Base-by-base conservation (phyloP, 2,888 invertebrate genomes). In the Colletes collaris region DNA sequence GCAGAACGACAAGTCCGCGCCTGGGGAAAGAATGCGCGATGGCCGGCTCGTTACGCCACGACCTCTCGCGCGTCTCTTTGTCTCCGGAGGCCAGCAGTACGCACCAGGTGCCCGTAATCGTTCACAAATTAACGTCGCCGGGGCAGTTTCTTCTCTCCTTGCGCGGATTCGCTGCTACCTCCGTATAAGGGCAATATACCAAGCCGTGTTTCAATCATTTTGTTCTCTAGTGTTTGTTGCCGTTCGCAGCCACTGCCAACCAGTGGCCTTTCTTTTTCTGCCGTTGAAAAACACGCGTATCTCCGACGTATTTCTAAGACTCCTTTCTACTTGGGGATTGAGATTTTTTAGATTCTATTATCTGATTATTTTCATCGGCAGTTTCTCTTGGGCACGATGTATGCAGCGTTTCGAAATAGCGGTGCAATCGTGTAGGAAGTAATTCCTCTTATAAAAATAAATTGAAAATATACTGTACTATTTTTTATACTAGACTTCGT, bases 71-170 rank as follows among this genome's bases (percentile, higher is more conserved):
- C 80, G 81, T 78, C 85, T 89, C 90, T 89, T 87, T 89, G 87
- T 90, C 86, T 82, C 83, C 76, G 84, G 74, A 60, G 79, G 66
- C 75, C 64, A 59, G 76, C 75, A 58, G 79, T 76, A 78, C 79
- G 85, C 85, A 89, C 89, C 92, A 91, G 91, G 91, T 92, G 92
- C 89, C 87, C 88, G 91, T 92, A 92, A 92, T 92, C 91, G 92
- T 91, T 92, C 92, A 90, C 91, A 90, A 92, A 91, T 92, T 91
- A 92, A 92, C 91, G 91, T 92, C 88, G 90, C 86, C 84, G 74
- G 85, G 86, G 88, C 89, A 89, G 89, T 90, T 92, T 92, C 91
- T 91, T 92, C 78, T 84, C 74, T 62, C 86, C 78, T 84, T 78
- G 83, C 79, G 58, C 83, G 87, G 87, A 90, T 90, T 90, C 91